These are phyloP conservation scores for Glareola pratincola DNA, from an alignment of 2,113 vertebrate genomes.

Conservation along the genomic window DNA sequence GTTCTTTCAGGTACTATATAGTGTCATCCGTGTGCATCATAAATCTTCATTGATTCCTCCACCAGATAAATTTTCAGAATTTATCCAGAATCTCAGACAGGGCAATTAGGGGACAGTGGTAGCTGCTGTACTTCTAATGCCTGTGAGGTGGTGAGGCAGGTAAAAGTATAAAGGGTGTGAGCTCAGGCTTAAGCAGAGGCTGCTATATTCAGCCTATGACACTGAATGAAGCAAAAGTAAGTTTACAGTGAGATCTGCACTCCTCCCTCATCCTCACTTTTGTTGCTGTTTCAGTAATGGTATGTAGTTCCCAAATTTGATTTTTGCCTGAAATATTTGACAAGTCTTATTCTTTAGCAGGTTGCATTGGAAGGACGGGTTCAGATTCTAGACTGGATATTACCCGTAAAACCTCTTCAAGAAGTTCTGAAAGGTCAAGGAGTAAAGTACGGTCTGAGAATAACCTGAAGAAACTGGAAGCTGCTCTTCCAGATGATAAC, in stretches of 20 bases:
- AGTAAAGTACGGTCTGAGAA: conserved; percentile 68
- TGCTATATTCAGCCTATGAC: not conserved
- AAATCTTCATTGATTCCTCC: not conserved
- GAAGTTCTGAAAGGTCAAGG: conserved; percentile 67
- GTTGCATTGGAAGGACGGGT: conserved; percentile 68
- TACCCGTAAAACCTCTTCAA: conserved; percentile 55
- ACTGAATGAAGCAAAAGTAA: not conserved
- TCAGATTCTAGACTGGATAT: conserved; percentile 77
- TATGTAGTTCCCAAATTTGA: not conserved
- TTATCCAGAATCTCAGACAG: not conserved
- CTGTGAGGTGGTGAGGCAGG: not conserved
- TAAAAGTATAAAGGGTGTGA: not conserved
- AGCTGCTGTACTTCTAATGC: not conserved
- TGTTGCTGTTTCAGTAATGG: not conserved
- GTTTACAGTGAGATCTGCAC: not conserved
- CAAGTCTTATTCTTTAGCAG: conserved; percentile 27
- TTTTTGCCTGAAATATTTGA: not conserved
- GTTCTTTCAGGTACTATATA: not conserved
- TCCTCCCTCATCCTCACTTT: not conserved
- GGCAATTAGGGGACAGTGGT: not conserved
- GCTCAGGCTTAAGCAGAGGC: not conserved
- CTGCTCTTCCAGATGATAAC: conserved; percentile 46
- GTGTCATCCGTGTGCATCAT: not conserved
- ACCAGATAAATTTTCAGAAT: not conserved
- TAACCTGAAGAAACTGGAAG: conserved; percentile 62